Evolutionary conservation across 2,113 vertebrate species (phyloP).

Genomic region (Artemisiospiza belli): DNA sequence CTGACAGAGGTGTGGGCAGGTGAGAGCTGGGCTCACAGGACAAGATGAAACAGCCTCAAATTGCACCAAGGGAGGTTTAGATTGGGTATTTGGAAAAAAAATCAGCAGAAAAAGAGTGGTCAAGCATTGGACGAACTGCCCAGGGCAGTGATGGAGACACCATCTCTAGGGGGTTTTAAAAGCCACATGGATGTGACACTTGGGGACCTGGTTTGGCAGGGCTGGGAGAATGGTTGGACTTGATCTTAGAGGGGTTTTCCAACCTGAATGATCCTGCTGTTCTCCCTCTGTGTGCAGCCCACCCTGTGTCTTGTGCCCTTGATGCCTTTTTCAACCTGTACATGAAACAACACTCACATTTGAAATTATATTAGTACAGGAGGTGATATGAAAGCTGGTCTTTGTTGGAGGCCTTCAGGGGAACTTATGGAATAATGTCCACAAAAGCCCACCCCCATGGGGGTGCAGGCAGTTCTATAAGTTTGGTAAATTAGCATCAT

Average conservation of each 20-base stretch:
- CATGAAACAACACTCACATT: not conserved
- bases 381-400: no score
- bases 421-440: not conserved
- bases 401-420: not conserved
- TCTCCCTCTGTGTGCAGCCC: not conserved
- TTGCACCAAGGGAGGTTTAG: not conserved
- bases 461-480: not conserved
- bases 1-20: no score
- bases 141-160: not conserved
- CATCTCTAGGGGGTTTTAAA: not conserved
- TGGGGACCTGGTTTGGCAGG: not conserved
- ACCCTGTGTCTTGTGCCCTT: not conserved
- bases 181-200: rapidly evolving
- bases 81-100: not conserved
- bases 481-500: not conserved
- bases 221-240: not conserved
- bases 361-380: rapidly evolving
- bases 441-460: not conserved
- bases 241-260: not conserved
- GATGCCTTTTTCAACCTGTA: not conserved
- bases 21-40: not conserved
- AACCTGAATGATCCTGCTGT: not conserved
- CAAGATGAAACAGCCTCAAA: not conserved
- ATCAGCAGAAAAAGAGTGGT: not conserved
- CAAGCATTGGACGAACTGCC: not conserved